These are phyloP conservation scores for Whitmania pigra DNA, from an alignment of 1,140 invertebrate genomes.

Conservation along the genomic window DNA sequence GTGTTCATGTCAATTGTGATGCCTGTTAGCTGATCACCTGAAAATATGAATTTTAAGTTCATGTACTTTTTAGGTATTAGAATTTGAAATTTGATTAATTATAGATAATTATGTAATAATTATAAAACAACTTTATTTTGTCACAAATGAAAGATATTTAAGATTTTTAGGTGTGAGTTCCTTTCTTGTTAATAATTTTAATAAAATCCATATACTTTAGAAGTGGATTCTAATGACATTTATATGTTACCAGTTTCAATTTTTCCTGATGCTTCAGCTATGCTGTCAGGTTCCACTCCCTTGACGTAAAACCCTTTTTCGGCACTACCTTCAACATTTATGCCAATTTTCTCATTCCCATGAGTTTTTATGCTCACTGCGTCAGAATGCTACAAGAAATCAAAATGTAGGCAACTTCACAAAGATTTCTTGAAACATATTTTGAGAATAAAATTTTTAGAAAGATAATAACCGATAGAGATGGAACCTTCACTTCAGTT, in stretches of 20 bases:
- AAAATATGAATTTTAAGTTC: not conserved
- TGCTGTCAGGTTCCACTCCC: not conserved
- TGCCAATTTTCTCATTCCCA: slow-evolving; percentile 10
- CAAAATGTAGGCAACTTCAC: too few species aligned
- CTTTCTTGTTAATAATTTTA: too few species aligned
- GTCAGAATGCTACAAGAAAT: too few species aligned
- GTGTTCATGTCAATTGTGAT: slow-evolving; percentile 14
- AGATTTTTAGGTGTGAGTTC: not conserved
- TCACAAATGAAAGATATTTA: not conserved
- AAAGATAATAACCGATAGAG: too few species aligned
- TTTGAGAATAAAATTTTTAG: too few species aligned
- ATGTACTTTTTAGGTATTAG: too few species aligned
- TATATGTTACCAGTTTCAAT: slow-evolving; percentile 4
- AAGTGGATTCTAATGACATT: too few species aligned
- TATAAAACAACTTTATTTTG: not conserved
- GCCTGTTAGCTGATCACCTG: slow-evolving; percentile 16
- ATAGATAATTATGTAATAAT: not conserved
- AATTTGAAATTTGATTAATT: too few species aligned
- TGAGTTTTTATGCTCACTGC: not conserved
- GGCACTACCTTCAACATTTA: slow-evolving; percentile 4
- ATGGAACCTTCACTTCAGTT: too few species aligned
- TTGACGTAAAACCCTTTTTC: not conserved
- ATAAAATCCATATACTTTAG: too few species aligned
- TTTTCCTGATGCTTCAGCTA: slow-evolving; percentile 10
- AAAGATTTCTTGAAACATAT: too few species aligned